Conservation (phyloP, 2,888 invertebrate genomes). For the Penaeus monodon region DNA sequence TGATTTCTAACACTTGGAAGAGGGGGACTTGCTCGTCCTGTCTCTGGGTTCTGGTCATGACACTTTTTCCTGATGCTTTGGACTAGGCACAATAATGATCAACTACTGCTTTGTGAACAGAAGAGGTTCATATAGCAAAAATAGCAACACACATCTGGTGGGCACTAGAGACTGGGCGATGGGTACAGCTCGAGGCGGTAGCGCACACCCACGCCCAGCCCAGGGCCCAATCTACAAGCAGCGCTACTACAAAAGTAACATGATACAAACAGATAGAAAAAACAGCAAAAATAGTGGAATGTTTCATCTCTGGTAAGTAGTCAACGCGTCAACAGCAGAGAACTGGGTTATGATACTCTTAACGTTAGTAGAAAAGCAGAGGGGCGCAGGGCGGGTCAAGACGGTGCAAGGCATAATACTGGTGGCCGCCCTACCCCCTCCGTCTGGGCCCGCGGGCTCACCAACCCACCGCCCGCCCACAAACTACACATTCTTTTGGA, state of each 20-base stretch:
- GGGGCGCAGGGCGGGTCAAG: slow-evolving; percentile 47
- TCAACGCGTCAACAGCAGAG: slow-evolving; percentile 59
- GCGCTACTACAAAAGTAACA: slow-evolving; percentile 63
- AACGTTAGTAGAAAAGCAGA: slow-evolving; percentile 57
- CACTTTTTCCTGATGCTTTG: slow-evolving; percentile 55
- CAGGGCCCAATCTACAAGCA: slow-evolving; percentile 52
- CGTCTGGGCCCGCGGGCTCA: slow-evolving; percentile 45
- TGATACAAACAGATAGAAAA: slow-evolving; percentile 64
- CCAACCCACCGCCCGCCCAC: slow-evolving; percentile 49
- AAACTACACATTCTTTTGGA: slow-evolving; percentile 56
- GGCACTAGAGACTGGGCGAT: slow-evolving; percentile 42
- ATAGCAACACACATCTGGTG: slow-evolving; percentile 62
- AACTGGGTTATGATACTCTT: slow-evolving; percentile 53
- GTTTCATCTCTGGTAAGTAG: slow-evolving; percentile 61
- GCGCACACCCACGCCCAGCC: slow-evolving; percentile 39
- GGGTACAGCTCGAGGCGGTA: slow-evolving; percentile 31
- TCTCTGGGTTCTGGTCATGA: slow-evolving; percentile 45
- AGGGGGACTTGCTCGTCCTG: slow-evolving; percentile 37
- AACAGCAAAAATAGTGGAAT: slow-evolving; percentile 65
- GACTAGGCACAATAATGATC: slow-evolving; percentile 62
- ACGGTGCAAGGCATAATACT: slow-evolving; percentile 49
- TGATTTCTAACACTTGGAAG: slow-evolving; percentile 53
- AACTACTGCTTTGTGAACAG: slow-evolving; percentile 56
- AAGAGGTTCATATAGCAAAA: slow-evolving; percentile 58
- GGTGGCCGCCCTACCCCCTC: slow-evolving; percentile 43